These are phyloP conservation scores for Campopleginae sp. DNA, from an alignment of 2,888 invertebrate genomes.

Conservation along the genomic window DNA sequence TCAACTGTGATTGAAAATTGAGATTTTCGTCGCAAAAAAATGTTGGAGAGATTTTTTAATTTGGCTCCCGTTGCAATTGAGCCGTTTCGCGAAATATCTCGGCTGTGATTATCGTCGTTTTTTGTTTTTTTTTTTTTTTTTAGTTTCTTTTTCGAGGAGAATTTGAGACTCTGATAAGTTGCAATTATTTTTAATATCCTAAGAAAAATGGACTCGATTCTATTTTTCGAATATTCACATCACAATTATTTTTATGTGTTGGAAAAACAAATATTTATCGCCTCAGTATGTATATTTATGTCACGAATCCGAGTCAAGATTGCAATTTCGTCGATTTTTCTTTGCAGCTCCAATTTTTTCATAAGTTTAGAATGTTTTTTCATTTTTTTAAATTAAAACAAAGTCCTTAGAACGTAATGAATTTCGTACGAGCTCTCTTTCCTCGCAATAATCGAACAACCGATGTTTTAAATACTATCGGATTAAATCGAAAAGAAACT, in stretches of 20 bases:
- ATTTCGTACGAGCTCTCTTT: conserved; percentile 21
- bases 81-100: conserved; percentile 56
- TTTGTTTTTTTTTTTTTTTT: conserved; percentile 13
- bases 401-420: conserved; percentile 21
- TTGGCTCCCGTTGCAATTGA: conserved; percentile 41
- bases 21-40: conserved; percentile 2
- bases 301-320: conserved; percentile 27
- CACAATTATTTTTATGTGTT: background rate
- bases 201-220: background rate
- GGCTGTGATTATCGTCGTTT: conserved; percentile 58
- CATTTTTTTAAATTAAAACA: background rate
- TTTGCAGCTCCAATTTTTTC: background rate
- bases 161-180: conserved; percentile 33
- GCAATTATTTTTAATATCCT: background rate
- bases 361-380: background rate
- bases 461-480: background rate
- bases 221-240: conserved; percentile 1
- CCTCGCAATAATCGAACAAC: conserved; percentile 21
- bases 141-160: conserved; percentile 6
- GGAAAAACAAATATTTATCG: conserved; percentile 1
- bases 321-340: conserved; percentile 25
- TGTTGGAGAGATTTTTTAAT: background rate
- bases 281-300: conserved; percentile 26
- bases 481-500: background rate
- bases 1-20: conserved; percentile 2